These are phyloP conservation scores for Cariama cristata DNA, from an alignment of 2,113 vertebrate species.

Conservation along the genomic window DNA sequence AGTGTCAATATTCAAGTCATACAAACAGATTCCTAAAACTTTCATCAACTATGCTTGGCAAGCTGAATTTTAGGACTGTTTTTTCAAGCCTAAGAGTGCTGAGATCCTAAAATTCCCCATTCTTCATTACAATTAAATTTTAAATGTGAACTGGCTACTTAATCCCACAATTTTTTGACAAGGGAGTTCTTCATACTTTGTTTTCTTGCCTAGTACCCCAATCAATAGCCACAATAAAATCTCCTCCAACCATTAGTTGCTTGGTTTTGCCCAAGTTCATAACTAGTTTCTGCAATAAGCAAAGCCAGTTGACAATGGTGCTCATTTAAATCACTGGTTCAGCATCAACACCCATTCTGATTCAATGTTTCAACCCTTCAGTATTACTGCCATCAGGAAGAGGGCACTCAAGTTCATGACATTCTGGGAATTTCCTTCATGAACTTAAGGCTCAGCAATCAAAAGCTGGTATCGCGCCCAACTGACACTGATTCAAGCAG, in stretches of 20 bases:
- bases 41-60: neutral
- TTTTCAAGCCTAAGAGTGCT: neutral
- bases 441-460: neutral
- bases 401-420: neutral
- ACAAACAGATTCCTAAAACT: neutral
- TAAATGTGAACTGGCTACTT: neutral
- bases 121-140: neutral
- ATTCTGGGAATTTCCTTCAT: neutral
- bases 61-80: neutral
- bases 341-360: neutral
- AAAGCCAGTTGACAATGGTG: neutral
- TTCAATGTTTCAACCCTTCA: neutral
- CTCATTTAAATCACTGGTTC: neutral
- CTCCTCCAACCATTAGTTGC: neutral
- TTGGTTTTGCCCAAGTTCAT: neutral
- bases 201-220: neutral
- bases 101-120: neutral
- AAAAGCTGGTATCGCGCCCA: neutral
- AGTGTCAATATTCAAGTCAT: rapidly evolving
- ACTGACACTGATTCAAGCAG: neutral
- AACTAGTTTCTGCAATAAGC: neutral
- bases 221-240: neutral
- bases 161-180: neutral
- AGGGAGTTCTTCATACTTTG: neutral
- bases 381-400: neutral